These are phyloP conservation scores for Latrodectus hesperus DNA, from an alignment of 2,888 invertebrate genomes.

Conservation along the genomic window DNA sequence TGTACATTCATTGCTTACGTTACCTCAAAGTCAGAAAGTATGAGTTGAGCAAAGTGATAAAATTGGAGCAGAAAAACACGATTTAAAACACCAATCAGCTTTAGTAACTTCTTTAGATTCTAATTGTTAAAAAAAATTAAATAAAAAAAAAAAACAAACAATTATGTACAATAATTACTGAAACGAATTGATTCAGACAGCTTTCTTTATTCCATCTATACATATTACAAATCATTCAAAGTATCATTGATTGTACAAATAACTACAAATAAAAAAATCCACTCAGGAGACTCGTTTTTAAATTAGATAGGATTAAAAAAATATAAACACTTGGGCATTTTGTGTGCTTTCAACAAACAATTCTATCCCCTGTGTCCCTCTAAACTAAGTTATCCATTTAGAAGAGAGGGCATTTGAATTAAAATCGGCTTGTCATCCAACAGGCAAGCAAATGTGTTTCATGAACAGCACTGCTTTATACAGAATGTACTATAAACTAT, in stretches of 20 bases:
- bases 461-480: slow-evolving; percentile 4
- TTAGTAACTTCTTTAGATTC: no score
- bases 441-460: not conserved
- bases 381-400: slow-evolving; percentile 41
- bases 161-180: not conserved
- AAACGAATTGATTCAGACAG: slow-evolving; percentile 64
- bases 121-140: not conserved
- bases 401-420: not conserved
- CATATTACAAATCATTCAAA: slow-evolving; percentile 69
- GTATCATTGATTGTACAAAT: slow-evolving; percentile 68
- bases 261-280: slow-evolving; percentile 67
- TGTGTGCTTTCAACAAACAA: slow-evolving; percentile 54
- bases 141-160: not conserved
- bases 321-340: slow-evolving; percentile 50
- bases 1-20: no score
- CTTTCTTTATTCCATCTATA: slow-evolving; percentile 70
- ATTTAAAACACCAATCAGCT: no score
- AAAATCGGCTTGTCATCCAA: slow-evolving; percentile 10
- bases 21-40: no score
- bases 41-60: no score
- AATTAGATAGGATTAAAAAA: slow-evolving; percentile 55
- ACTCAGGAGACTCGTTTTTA: slow-evolving; percentile 55
- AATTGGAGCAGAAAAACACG: no score
- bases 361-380: slow-evolving; percentile 59
- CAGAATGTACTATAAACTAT: slow-evolving; percentile 27